A percentile compares a stretch with the other conserved stretches of the same genome.
These are phyloP conservation scores for Adineta ricciae DNA, from an alignment of 2,888 invertebrate species.

Conservation along the genomic window DNA sequence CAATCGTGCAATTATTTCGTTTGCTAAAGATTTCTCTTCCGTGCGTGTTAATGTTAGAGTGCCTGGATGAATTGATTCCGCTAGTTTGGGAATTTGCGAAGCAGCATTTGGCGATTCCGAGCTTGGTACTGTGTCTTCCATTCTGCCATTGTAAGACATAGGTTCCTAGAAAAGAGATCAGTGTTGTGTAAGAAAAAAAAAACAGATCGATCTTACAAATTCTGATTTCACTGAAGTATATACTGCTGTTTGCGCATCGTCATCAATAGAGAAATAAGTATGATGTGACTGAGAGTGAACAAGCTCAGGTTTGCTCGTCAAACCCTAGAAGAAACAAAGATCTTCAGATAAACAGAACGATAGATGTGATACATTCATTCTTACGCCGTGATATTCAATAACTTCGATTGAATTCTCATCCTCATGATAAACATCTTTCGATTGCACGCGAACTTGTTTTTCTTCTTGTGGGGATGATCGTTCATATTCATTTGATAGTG, in stretches of 20 bases:
- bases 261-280: not conserved
- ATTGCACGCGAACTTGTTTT: not conserved
- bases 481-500: not conserved
- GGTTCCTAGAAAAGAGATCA: not conserved
- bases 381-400: not conserved
- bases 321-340: not conserved
- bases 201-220: not conserved
- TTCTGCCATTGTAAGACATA: not conserved
- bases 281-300: not conserved
- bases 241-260: not conserved
- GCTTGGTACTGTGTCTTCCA: not conserved
- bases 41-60: not conserved
- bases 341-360: too few relatives aligned
- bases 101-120: not conserved
- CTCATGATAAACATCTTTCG: not conserved
- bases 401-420: not conserved
- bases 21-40: not conserved
- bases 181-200: too few relatives aligned
- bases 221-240: not conserved
- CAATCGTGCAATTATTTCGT: not conserved
- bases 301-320: not conserved
- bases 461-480: not conserved
- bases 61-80: not conserved
- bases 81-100: not conserved
- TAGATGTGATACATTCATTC: too few relatives aligned